phyloP scores from a whole-genome alignment of 2,888 invertebrate genomes.

The Lagria hirta region DNA sequence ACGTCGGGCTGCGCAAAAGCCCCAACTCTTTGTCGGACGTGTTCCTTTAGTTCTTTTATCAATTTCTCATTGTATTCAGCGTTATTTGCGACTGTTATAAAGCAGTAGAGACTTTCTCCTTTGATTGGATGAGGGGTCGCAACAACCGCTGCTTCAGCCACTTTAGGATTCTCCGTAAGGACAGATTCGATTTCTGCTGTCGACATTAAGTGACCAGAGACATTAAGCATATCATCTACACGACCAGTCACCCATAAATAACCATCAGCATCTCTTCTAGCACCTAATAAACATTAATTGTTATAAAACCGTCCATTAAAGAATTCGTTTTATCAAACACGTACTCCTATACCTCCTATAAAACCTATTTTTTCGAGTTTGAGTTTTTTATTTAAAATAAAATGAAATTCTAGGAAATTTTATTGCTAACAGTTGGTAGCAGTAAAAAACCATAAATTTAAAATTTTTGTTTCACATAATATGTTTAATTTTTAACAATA shows the following conservation, averaged over 20 bases:
- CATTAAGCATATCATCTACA: slow-evolving; percentile 98
- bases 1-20: slow-evolving; percentile 95
- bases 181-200: slow-evolving; percentile 92
- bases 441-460: too few species aligned
- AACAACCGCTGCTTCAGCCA: slow-evolving; percentile 96
- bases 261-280: slow-evolving; percentile 88
- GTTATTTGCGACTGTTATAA: slow-evolving; percentile 86
- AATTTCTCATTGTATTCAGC: slow-evolving; percentile 70
- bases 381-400: too few species aligned
- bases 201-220: slow-evolving; percentile 96
- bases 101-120: slow-evolving; percentile 97
- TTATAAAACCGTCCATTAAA: too few species aligned
- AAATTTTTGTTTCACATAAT: slow-evolving; percentile 31
- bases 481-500: background rate
- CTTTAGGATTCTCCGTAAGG: slow-evolving; percentile 72
- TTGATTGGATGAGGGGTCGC: slow-evolving; percentile 92
- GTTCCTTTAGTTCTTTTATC: slow-evolving; percentile 69
- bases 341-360: too few species aligned
- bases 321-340: too few species aligned
- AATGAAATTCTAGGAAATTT: too few species aligned
- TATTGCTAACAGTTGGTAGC: too few species aligned
- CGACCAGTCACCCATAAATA: slow-evolving; percentile 96
- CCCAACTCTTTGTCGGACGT: slow-evolving; percentile 89
- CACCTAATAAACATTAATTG: too few species aligned
- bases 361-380: too few species aligned